These are phyloP conservation scores for Hassar affinis DNA, from an alignment of 2,113 vertebrate species.

Conservation along the genomic window DNA sequence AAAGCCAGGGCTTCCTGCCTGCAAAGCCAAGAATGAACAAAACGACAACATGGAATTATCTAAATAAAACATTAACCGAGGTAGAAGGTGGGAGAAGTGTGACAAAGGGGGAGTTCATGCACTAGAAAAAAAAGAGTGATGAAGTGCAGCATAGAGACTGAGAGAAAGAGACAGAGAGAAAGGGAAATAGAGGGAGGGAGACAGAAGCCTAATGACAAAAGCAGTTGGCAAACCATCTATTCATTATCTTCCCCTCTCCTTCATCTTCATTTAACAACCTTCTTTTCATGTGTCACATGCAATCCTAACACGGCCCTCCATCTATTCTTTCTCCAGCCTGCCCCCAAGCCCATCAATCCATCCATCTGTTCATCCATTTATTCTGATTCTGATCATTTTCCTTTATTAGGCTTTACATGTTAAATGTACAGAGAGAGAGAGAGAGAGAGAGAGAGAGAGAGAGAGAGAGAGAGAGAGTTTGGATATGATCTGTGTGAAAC, in stretches of 20 bases:
- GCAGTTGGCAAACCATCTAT: slow-evolving; percentile 52
- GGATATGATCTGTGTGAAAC: slow-evolving; percentile 40
- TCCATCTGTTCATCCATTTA: slow-evolving; percentile 26
- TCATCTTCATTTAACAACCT: slow-evolving; percentile 60
- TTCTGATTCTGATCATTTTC: slow-evolving; percentile 23
- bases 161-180: not conserved
- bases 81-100: not conserved
- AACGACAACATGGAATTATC: slow-evolving; percentile 1
- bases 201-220: slow-evolving; percentile 58
- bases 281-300: slow-evolving; percentile 37
- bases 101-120: not conserved
- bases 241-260: slow-evolving; percentile 59
- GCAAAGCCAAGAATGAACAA: slow-evolving; percentile 30
- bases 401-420: slow-evolving; percentile 18
- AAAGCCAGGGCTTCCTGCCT: slow-evolving; percentile 63
- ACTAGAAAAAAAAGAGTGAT: slow-evolving; percentile 16
- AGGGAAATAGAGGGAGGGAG: not conserved
- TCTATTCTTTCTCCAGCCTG: slow-evolving; percentile 2
- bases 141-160: not conserved
- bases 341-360: slow-evolving; percentile 20
- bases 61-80: slow-evolving; percentile 26
- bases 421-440: not conserved
- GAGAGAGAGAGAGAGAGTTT: not conserved
- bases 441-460: not conserved
- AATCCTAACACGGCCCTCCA: slow-evolving; percentile 23